Evolutionary conservation across 2,113 vertebrate species (phyloP).

Genomic region (Ellobius talpinus): DNA sequence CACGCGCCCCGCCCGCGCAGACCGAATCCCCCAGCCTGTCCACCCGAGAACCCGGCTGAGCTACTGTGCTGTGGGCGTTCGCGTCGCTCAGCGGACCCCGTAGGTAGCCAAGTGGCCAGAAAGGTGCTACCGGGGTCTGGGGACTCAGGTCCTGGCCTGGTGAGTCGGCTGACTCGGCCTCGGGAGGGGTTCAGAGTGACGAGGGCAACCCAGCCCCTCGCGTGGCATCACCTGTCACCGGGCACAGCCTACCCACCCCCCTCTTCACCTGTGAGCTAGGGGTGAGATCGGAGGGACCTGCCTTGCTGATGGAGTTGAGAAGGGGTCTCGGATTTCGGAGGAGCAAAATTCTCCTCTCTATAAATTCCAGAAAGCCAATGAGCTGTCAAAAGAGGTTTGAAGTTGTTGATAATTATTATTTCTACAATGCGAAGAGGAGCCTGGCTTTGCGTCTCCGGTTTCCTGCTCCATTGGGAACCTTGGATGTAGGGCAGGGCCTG

Average conservation of each 20-base stretch:
- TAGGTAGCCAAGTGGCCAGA: not conserved
- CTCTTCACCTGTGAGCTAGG: not conserved
- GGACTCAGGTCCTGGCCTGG: not conserved
- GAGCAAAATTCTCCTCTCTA: constrained; percentile 1
- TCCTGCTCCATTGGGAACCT: not conserved
- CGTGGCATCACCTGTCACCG: constrained; percentile 28
- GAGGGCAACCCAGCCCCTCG: not conserved
- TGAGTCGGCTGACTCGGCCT: not conserved
- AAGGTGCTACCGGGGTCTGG: not conserved
- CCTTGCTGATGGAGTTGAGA: not conserved
- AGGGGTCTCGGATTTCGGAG: not conserved
- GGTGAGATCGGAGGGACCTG: not conserved
- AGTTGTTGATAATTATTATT: constrained; percentile 55
- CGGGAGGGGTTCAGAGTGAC: not conserved
- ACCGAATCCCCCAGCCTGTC: constrained; percentile 32
- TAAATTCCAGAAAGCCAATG: constrained; percentile 40
- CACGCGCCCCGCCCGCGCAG: constrained; percentile 30
- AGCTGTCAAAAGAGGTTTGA: constrained; percentile 56
- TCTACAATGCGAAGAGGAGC: constrained; percentile 9
- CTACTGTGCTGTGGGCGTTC: not conserved
- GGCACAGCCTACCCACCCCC: not conserved
- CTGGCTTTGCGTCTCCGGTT: constrained; percentile 9
- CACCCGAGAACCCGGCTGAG: not conserved
- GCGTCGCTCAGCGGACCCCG: not conserved
- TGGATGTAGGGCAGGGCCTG: not conserved